Evolutionary conservation across 2,113 vertebrate genomes (phyloP), one percentile per base, ranked within the genome.

Genomic region (Rhadina sibilatrix): DNA sequence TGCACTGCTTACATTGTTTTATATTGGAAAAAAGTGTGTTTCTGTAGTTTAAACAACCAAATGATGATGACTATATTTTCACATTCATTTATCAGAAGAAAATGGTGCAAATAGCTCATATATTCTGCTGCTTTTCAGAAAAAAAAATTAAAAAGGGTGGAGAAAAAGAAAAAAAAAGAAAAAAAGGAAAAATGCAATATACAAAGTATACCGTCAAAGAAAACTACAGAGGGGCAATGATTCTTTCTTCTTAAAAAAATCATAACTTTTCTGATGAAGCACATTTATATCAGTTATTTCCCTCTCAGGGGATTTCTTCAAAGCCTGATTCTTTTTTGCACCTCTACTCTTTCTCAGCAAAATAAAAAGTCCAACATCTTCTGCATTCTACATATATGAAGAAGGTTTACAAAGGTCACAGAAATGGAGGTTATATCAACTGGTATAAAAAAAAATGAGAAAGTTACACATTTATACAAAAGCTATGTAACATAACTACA

Each of bases 91-190:
- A 38, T 65, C 21, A 76, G n/a, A 90, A 70, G 30, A 66, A 77
- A 88, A 85, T 44, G 1, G 19, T 60, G 24, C 15, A 88, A 24
- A 80, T 22, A 65, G 37, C 6, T 35, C 42, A n/a, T 40, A 16
- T 28, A 57, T 56, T 54, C 47, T 65, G 7, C 15, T 87, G 2
- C 12, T 74, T 84, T 31, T 57, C 15, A 38, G 21, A 17, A 27
- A 49, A 52, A 56, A 27, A 25, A 12, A 6, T 5, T 3, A 0
- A 2, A n/a, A 56, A 31, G 3, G 0, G 21, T 42, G 12, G 19
- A n/a, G 4, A 63, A 37, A 80, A 38, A 25, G 25, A 5, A 12
- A 23, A 10, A 13, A 15, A 28, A 49, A 8, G 14, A 64, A 33
- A 38, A 38, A 74, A 11, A 1, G 20, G 10, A 12, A 50, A 37